Percentiles rank a stretch among this genome's conserved stretches.
These are phyloP conservation scores for Volucella zonaria DNA, from an alignment of 2,888 invertebrate species.

Conservation along the genomic window DNA sequence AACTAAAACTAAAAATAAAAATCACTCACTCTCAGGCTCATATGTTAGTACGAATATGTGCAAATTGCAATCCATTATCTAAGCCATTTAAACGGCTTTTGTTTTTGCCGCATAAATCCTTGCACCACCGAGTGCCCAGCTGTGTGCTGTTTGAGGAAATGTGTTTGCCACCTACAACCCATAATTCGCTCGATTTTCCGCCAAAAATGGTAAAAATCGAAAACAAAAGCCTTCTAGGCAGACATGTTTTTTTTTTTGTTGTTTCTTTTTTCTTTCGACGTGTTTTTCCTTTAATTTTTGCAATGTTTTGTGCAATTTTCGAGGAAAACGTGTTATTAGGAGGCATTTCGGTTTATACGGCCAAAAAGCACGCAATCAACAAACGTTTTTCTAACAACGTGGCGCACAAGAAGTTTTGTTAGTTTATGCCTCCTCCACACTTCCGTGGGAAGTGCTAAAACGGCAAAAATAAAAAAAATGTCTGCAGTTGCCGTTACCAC, in stretches of 20 bases:
- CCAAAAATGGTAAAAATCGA: slow-evolving; percentile 21
- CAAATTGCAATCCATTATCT: slow-evolving; percentile 64
- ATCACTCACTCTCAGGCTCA: not conserved
- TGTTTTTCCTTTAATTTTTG: slow-evolving; percentile 21
- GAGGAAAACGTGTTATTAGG: slow-evolving; percentile 68
- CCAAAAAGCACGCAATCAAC: slow-evolving; percentile 65
- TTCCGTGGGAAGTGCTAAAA: slow-evolving; percentile 68
- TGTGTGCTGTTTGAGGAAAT: slow-evolving; percentile 39
- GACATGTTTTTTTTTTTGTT: slow-evolving; percentile 62
- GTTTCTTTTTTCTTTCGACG: not conserved
- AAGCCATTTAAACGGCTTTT: slow-evolving; percentile 34
- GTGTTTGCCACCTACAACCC: slow-evolving; percentile 65
- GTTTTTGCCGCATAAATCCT: slow-evolving; percentile 61
- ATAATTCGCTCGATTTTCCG: slow-evolving; percentile 44
- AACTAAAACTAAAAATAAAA: not conserved
- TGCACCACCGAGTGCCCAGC: slow-evolving; percentile 1
- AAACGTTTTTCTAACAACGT: slow-evolving; percentile 57
- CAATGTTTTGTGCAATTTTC: slow-evolving; percentile 69
- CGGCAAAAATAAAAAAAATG: slow-evolving; percentile 24
- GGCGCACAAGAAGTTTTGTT: slow-evolving; percentile 70
- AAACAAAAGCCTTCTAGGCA: slow-evolving; percentile 49
- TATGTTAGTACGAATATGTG: slow-evolving; percentile 20
- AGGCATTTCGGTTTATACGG: slow-evolving; percentile 63
- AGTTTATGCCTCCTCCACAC: slow-evolving; percentile 60
- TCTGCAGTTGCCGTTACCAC: slow-evolving; percentile 19